These are phyloP conservation scores for Zele albiditarsus DNA, from an alignment of 2,888 invertebrate species.

Conservation along the genomic window DNA sequence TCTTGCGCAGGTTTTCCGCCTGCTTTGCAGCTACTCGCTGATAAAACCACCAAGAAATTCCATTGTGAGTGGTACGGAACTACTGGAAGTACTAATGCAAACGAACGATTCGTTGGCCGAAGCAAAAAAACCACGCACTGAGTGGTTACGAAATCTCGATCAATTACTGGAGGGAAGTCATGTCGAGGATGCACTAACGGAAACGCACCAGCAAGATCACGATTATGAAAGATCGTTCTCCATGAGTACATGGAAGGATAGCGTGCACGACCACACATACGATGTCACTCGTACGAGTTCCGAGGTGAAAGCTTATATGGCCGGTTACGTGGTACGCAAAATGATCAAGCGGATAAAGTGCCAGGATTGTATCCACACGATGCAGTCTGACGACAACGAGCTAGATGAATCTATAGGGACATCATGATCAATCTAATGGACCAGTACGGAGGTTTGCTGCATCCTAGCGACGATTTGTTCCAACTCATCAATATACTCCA, in stretches of 20 bases:
- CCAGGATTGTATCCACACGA: constrained; percentile 20
- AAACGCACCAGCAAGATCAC: too few species aligned
- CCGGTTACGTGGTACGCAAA: too few species aligned
- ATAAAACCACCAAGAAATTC: constrained; percentile 49
- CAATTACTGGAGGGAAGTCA: constrained; percentile 33
- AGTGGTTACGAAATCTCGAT: constrained; percentile 40
- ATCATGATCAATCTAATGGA: constrained; percentile 28
- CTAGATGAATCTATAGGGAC: constrained; percentile 34
- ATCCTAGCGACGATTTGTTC: constrained; percentile 44
- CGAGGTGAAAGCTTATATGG: too few species aligned
- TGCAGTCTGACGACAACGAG: constrained; percentile 29
- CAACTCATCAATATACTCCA: constrained; percentile 36
- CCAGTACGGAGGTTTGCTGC: constrained; percentile 37
- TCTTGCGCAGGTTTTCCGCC: constrained; percentile 45
- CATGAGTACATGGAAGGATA: too few species aligned
- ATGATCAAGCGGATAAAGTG: too few species aligned
- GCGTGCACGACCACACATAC: too few species aligned
- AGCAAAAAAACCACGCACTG: constrained; percentile 25
- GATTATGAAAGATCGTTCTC: too few species aligned
- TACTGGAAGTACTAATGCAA: constrained; percentile 41
- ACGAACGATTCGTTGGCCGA: constrained; percentile 39
- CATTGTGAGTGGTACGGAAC: constrained; percentile 47
- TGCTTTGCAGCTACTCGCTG: constrained; percentile 46
- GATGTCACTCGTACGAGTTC: too few species aligned
- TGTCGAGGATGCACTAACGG: constrained; percentile 42